Evolutionary conservation across 2,113 vertebrate species (phyloP), one percentile per base, ranked within the genome.

Genomic region (Indicator maculatus): DNA sequence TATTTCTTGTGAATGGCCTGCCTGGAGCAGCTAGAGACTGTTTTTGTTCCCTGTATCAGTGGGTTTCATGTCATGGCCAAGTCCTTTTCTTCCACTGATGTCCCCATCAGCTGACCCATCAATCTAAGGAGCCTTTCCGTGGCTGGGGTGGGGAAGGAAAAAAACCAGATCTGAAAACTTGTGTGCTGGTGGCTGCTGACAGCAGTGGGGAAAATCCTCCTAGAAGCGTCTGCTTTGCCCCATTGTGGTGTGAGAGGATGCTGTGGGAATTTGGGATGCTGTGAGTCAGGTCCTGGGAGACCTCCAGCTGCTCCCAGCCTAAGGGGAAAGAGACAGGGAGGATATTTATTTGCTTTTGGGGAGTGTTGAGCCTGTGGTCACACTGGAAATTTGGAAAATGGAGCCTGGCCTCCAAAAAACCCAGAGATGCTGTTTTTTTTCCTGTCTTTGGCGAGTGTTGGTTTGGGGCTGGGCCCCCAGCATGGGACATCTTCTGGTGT

Each of bases 381-480:
- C 23, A 23, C 9, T 3, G 5, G 21, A 33, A 67, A 16, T 21
- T 65, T 73, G 92, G 64, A 67, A 78, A 86, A 77, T 45, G 47
- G 77, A 86, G 23, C 55, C 87, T 8, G 30, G 11, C 66, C 71
- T 33, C 53, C 39, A 20, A n/a, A 44, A 38, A 31, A 1, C 26
- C 50, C 7, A 1, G 50, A 27, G 7, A 16, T 30, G 2, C 15
- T 6, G 41, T 0, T 5, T 60, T 60, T 76, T 61, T 27, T 26
- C 3, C 3, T 20, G 6, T 2, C 16, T 7, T 2, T 12, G 26
- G 23, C 8, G 36, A 7, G 9, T 4, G 10, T 6, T 3, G 64
- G 6, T 36, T 53, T 50, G 53, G 59, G 23, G 59, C 45, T 23
- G 45, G 6, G 11, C 36, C 21, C 38, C 41, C 5, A 8, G 21